Evolutionary conservation across 2,888 invertebrate species (phyloP).

Genomic region (Galerucella calmariensis): DNA sequence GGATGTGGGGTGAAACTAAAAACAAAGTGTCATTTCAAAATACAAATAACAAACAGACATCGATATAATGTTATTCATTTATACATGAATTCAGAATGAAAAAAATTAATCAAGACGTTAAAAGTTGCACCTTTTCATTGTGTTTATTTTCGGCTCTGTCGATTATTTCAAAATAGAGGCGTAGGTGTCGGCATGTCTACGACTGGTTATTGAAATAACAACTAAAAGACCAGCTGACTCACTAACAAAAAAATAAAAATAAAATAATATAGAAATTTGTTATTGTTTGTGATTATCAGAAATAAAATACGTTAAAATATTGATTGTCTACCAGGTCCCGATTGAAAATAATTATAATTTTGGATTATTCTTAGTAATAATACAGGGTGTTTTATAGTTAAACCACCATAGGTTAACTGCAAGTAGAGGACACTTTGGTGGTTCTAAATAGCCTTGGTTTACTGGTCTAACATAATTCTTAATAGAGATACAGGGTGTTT

Average conservation of each 20-base stretch:
- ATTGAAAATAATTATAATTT: no score
- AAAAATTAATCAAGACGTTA: constrained; percentile 47
- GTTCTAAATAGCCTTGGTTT: no score
- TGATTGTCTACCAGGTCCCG: no score
- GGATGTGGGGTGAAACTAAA: constrained; percentile 14
- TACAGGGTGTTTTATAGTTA: no score
- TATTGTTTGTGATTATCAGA: background rate
- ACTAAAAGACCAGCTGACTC: constrained; percentile 34
- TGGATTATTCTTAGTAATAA: background rate
- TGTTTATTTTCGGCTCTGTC: constrained; percentile 40
- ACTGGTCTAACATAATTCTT: no score
- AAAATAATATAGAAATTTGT: constrained; percentile 33
- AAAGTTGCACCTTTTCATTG: constrained; percentile 51
- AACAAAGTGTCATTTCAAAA: constrained; percentile 4
- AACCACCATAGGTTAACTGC: no score
- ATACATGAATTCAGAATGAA: constrained; percentile 44
- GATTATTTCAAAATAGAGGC: constrained; percentile 38
- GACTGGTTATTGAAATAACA: constrained; percentile 17
- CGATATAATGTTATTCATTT: constrained; percentile 39
- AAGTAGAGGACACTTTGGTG: no score
- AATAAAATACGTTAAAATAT: background rate
- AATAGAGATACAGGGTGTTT: no score
- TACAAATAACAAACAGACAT: constrained; percentile 22
- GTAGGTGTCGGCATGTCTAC: constrained; percentile 43
- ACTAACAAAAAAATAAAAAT: constrained; percentile 29